Base-by-base conservation (phyloP, 2,888 invertebrate genomes). In the Norana najaformis region DNA sequence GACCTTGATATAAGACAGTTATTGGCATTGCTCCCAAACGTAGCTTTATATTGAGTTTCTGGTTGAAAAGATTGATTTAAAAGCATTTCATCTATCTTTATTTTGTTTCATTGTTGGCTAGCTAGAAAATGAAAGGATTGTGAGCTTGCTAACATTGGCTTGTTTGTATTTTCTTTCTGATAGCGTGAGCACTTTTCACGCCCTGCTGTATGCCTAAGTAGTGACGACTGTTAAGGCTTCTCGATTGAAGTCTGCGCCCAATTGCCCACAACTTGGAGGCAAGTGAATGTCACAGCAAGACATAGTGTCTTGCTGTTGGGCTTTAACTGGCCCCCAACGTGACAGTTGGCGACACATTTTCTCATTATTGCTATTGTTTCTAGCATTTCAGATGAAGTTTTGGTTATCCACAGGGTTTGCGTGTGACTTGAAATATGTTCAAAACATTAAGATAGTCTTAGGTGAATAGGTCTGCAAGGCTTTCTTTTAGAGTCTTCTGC, bases 311-410 rank as follows among this genome's bases (percentile, higher is more conserved):
- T 85, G 85, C 85, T 85, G 85, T 85, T 85, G 85, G 85, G 85
- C 85, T 85, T 85, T 85, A 85, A 85, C 36, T 85, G 85, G 85
- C 85, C 85, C 85, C 85, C 85, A 85, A 85, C 85, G 18, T 85
- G 35, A 83, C 13, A 37, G 85, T 85, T 85, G 85, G 85, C 85
- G 85, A 85, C 85, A 85, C 85, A 36, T 85, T 85, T 85, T 85
- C 37, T 85, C 47, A 47, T 47, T 47, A 23, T 47, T 23, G 47
- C 69, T 69, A n/a, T 69, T 16, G n/a, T 69, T 69, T 8, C 6
- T 69, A 69, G 69, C 69, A 69, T 69, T 69, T 69, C 69, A 69
- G 69, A n/a, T 30, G 30, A 69, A 69, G 69, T 69, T 69, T 69
- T 69, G 69, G 69, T 69, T 69, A n/a, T 53, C 53, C 69, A n/a